phyloP scores from a whole-genome alignment of 2,113 vertebrate species.

The Gasterosteus aculeatus region DNA sequence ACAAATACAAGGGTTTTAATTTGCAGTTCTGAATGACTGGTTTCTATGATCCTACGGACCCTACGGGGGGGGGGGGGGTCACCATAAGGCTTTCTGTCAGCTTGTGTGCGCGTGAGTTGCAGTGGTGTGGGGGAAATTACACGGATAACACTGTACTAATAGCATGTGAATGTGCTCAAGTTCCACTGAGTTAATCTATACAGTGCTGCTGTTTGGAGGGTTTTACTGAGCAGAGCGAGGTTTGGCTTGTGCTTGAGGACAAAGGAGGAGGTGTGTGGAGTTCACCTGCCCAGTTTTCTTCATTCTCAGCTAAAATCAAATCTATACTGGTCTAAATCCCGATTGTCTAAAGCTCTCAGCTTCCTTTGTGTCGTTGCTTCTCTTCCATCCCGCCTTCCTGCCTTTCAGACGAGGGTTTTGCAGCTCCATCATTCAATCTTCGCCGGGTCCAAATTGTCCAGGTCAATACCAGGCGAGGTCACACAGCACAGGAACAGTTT shows the following conservation, averaged over 20 bases:
- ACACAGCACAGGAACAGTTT: constrained; percentile 83
- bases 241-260: constrained; percentile 10
- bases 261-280: not conserved
- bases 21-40: no score
- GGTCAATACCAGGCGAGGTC: constrained; percentile 77
- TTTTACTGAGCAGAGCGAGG: not conserved
- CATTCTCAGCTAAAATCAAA: not conserved
- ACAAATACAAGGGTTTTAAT: no score
- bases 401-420: not conserved
- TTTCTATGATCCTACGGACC: not conserved
- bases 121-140: not conserved
- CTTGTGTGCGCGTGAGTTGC: not conserved
- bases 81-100: not conserved
- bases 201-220: not conserved
- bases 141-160: not conserved
- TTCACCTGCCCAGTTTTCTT: constrained; percentile 6
- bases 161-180: constrained; percentile 9
- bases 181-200: not conserved
- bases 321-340: not conserved
- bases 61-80: not conserved
- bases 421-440: constrained; percentile 69
- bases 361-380: not conserved
- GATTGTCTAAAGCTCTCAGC: constrained; percentile 38
- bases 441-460: constrained; percentile 76
- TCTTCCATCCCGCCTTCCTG: not conserved